phyloP scores from a whole-genome alignment of 2,888 invertebrate species.

The Andricus curvator region DNA sequence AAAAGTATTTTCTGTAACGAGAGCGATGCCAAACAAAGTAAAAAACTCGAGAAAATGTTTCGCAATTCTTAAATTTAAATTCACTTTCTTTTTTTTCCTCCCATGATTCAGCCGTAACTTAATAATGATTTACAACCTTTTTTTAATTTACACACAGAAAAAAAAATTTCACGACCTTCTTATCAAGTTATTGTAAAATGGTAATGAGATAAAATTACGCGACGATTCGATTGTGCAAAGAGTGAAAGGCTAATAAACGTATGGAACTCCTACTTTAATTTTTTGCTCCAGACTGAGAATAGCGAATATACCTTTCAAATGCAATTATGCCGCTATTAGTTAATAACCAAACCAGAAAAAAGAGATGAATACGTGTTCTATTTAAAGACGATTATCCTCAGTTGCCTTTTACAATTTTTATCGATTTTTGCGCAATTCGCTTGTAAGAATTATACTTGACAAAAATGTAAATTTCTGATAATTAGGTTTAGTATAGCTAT shows the following conservation, averaged over 20 bases:
- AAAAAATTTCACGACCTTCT: neutral
- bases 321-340: slow-evolving; percentile 10
- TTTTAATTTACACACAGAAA: neutral
- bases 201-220: slow-evolving; percentile 12
- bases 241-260: slow-evolving; percentile 55
- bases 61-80: neutral
- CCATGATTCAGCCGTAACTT: neutral
- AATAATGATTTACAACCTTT: too few relatives aligned
- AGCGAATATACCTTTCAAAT: neutral
- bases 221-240: slow-evolving; percentile 45
- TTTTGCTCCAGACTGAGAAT: slow-evolving; percentile 21
- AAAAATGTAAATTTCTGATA: neutral
- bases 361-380: neutral
- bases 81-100: neutral
- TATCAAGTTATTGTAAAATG: slow-evolving; percentile 12
- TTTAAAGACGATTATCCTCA: slow-evolving; percentile 16
- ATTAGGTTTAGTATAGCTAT: neutral
- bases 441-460: neutral
- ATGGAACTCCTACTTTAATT: neutral
- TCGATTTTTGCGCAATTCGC: neutral
- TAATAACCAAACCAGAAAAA: slow-evolving; percentile 11
- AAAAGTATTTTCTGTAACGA: neutral
- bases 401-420: neutral
- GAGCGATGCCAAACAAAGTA: neutral
- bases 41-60: neutral